These are phyloP conservation scores for Gallirallus australis DNA, from an alignment of 2,797 vertebrate genomes.

Conservation along the genomic window DNA sequence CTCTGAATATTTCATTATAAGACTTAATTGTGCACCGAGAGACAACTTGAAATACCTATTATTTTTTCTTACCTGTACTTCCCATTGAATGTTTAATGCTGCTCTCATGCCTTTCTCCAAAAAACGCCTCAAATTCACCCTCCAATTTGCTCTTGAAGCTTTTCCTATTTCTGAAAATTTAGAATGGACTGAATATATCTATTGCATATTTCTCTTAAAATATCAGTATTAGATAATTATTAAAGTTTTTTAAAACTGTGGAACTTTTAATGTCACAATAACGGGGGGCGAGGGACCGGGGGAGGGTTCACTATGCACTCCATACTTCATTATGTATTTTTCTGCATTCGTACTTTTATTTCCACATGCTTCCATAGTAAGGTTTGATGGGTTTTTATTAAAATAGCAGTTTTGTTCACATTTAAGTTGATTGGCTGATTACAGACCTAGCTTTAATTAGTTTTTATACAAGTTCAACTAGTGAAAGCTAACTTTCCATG, in stretches of 20 bases:
- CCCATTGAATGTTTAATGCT: neutral
- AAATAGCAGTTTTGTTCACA: neutral
- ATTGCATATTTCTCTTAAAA: neutral
- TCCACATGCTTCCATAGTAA: neutral
- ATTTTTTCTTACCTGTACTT: neutral
- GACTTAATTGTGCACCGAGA: conserved; percentile 24
- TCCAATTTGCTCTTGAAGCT: neutral
- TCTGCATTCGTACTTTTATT: neutral
- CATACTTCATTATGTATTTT: neutral
- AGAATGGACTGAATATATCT: neutral
- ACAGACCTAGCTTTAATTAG: neutral
- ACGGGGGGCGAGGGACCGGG: too few relatives aligned
- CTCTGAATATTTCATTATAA: conserved; percentile 51
- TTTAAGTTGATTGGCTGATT: neutral
- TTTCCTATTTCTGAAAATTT: neutral
- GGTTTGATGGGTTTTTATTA: neutral
- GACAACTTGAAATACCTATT: conserved; percentile 24
- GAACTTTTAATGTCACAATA: neutral
- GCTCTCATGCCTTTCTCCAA: neutral
- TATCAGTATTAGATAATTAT: neutral
- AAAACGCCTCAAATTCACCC: neutral
- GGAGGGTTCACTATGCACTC: neutral
- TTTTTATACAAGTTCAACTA: neutral
- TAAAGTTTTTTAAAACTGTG: neutral
- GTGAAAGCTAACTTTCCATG: neutral